A percentile compares a stretch with the other conserved stretches of the same genome.
Conservation (phyloP, 2,888 invertebrate species). For the Cataglyphis albicans region DNA sequence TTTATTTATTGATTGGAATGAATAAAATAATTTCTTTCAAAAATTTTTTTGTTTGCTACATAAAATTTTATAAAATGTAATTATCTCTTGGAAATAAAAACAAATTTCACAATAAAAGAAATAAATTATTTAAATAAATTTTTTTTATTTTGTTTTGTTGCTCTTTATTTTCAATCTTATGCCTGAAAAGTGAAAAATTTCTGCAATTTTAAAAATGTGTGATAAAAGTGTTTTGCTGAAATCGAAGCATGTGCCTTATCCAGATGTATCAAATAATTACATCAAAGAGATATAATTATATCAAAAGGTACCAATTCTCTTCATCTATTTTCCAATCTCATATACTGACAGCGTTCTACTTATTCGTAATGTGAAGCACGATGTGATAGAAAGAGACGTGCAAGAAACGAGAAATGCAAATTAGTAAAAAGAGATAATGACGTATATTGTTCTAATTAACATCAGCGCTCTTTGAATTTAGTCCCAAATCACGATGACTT, state of each 20-base stretch:
- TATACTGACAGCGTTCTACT: slow-evolving; percentile 3
- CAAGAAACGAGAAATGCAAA: slow-evolving; percentile 24
- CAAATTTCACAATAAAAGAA: background rate
- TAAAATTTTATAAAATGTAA: background rate
- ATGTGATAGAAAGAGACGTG: background rate
- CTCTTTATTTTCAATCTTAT: background rate
- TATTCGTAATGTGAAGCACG: slow-evolving; percentile 35
- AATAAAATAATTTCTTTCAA: background rate
- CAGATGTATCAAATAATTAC: slow-evolving; percentile 66
- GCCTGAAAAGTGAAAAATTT: background rate
- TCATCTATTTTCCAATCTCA: slow-evolving; percentile 14
- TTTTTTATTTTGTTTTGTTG: slow-evolving; percentile 33
- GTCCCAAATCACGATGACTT: slow-evolving; percentile 27
- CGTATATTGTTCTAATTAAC: slow-evolving; percentile 53
- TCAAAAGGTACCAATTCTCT: slow-evolving; percentile 41
- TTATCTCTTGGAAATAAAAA: background rate
- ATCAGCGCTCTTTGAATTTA: slow-evolving; percentile 37
- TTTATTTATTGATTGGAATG: background rate
- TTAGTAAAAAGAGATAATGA: slow-evolving; percentile 55
- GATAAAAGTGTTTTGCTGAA: slow-evolving; percentile 24
- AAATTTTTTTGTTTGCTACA: background rate
- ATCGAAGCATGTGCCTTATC: background rate
- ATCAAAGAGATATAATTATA: slow-evolving; percentile 71
- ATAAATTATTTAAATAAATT: background rate
- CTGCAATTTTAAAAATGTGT: slow-evolving; percentile 18